Evolutionary conservation across 2,113 vertebrate species (phyloP).

Genomic region (Aegotheles bennettii): DNA sequence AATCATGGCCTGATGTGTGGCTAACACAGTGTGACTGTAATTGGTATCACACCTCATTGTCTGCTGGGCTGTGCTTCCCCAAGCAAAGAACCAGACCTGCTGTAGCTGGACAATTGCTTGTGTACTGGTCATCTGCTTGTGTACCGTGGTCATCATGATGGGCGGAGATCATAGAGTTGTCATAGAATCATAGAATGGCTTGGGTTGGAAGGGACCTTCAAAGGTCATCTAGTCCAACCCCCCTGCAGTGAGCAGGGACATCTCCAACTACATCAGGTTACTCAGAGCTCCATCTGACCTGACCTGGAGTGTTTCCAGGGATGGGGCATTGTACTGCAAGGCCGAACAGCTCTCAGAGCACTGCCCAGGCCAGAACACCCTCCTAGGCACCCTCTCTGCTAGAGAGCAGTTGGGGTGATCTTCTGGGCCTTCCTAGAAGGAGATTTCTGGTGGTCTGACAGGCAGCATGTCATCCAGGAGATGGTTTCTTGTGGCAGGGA

Average conservation of each 20-base stretch:
- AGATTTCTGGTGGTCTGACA: not conserved
- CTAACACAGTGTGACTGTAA: not conserved
- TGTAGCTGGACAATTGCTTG: not conserved
- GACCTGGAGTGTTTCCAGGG: no score
- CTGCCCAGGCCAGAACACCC: not conserved
- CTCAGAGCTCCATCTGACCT: no score
- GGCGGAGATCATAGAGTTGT: not conserved
- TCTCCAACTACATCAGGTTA: no score
- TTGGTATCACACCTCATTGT: not conserved
- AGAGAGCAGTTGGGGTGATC: not conserved
- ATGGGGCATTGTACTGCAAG: not conserved
- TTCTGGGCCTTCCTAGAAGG: not conserved
- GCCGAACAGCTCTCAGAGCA: rapidly evolving
- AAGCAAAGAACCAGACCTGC: rapidly evolving
- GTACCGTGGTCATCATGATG: not conserved
- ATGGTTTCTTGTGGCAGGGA: not conserved
- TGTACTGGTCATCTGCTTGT: not conserved
- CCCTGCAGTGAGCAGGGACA: no score
- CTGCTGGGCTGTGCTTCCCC: not conserved
- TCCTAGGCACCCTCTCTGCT: not conserved
- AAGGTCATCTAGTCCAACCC: no score
- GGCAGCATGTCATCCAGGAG: not conserved
- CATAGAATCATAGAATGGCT: no score
- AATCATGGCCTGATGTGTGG: not conserved
- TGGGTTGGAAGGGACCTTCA: no score